Base-by-base conservation (phyloP, 2,888 invertebrate species). In the Lepidocyrtinus sp. region DNA sequence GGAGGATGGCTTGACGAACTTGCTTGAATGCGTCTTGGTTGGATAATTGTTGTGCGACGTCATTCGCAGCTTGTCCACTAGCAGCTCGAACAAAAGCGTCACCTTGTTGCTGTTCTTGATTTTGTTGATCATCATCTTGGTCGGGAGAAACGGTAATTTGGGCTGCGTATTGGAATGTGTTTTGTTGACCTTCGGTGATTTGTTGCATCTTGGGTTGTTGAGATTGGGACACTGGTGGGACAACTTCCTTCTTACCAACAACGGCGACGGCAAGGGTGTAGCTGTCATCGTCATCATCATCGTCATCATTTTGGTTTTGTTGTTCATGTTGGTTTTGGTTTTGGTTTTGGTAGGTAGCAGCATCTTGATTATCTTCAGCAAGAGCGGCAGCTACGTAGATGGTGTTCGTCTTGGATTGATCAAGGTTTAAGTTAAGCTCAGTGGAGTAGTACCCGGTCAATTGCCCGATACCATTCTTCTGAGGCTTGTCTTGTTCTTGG, bases 341-440 rank as follows among this genome's bases (percentile, higher is more conserved):
- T 24, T 21, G 12, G 62, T 26, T 2, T n/a, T n/a, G n/a, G n/a
- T n/a, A n/a, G n/a, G n/a, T n/a, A n/a, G n/a, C n/a, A n/a, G n/a
- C n/a, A n/a, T n/a, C n/a, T n/a, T n/a, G n/a, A n/a, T n/a, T n/a
- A 2, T 70, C 24, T 70, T 70, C 64, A n/a, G 25, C 70, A 17
- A 17, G 27, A 15, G 76, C 70, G 17, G 65, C 76, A 5, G 17
- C 68, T 9, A 63, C 7, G 59, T 75, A 75, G 55, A 76, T 21
- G 36, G 76, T 76, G 55, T 76, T 76, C 55, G 76, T 76, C 36
- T 70, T 21, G 12, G 76, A 76, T 19, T 76, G 63, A 70, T 63
- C 65, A 24, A 76, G 70, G 59, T 76, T 63, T 24, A 70, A 36
- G 55, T 19, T 46, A 25, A 76, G 59, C 15, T 76, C 64, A 15